Evolutionary conservation across 2,888 invertebrate genomes (phyloP).

Genomic region (Onchidella celtica): DNA sequence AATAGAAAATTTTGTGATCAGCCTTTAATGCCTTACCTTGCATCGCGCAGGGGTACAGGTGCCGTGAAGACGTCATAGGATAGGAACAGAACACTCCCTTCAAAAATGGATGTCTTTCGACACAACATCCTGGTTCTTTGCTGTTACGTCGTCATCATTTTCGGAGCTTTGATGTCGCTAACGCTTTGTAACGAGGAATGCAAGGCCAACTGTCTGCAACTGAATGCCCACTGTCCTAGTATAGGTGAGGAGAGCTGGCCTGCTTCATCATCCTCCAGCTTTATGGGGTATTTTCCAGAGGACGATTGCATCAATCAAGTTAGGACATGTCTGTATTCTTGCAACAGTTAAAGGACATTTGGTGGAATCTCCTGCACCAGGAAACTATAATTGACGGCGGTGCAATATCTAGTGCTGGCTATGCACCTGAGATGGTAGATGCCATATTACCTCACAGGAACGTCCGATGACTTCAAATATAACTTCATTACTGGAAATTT

Average conservation of each 20-base stretch:
- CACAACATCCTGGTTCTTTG: not conserved
- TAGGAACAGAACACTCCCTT: not conserved
- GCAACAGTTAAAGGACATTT: not conserved
- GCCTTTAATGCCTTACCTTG: not conserved
- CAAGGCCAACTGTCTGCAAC: slow-evolving; percentile 28
- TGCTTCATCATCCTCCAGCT: not conserved
- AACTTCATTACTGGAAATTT: no score
- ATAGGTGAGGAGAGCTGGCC: slow-evolving; percentile 20
- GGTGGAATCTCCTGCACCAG: not conserved
- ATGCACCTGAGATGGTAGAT: not conserved
- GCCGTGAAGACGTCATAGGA: no score
- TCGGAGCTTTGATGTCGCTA: not conserved
- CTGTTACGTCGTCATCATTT: not conserved
- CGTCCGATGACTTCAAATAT: no score
- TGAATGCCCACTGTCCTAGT: slow-evolving; percentile 31
- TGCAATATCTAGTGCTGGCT: no score
- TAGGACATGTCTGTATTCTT: slow-evolving; percentile 25
- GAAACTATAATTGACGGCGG: slow-evolving; percentile 41
- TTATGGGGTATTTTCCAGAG: slow-evolving; percentile 4
- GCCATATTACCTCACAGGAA: no score
- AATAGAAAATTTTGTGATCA: no score
- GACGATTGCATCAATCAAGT: slow-evolving; percentile 32
- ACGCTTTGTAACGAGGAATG: slow-evolving; percentile 5
- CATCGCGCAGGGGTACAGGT: not conserved
- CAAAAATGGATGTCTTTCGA: not conserved